Conservation (phyloP, 2,113 vertebrate genomes). For the Noctilio leporinus region DNA sequence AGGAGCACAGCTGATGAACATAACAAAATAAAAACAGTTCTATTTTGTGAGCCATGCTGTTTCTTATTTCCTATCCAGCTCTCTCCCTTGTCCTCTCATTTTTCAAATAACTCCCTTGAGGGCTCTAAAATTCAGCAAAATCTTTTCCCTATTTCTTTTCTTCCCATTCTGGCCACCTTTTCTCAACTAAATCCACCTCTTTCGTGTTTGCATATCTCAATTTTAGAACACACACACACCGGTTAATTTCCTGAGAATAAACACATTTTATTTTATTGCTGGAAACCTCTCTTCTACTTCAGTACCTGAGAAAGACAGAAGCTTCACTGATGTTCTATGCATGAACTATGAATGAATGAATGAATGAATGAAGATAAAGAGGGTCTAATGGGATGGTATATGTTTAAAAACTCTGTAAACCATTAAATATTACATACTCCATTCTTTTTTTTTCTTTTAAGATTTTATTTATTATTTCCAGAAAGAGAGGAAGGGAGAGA, state of each 20-base stretch:
- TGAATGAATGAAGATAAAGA: background rate
- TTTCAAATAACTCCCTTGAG: background rate
- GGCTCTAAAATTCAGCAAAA: background rate
- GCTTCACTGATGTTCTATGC: background rate
- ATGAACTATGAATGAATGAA: background rate
- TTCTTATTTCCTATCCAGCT: background rate
- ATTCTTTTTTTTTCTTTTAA: too few species aligned
- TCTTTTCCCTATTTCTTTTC: background rate
- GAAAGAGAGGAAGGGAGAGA: too few species aligned
- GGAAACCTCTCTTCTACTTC: background rate
- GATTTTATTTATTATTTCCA: too few species aligned
- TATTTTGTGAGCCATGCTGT: background rate
- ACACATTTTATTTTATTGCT: background rate
- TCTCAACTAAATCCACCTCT: background rate
- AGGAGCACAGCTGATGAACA: background rate
- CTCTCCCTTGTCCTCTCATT: background rate
- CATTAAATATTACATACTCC: background rate
- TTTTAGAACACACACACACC: background rate
- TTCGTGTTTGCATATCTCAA: background rate
- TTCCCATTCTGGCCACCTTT: background rate
- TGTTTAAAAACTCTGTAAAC: background rate
- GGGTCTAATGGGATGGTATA: background rate
- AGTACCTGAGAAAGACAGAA: background rate
- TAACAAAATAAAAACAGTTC: background rate
- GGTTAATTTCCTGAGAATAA: background rate